Evolutionary conservation across 1,140 invertebrate genomes (phyloP), one percentile per base, ranked within the genome.

Genomic region (Macrobrachium rosenbergii): DNA sequence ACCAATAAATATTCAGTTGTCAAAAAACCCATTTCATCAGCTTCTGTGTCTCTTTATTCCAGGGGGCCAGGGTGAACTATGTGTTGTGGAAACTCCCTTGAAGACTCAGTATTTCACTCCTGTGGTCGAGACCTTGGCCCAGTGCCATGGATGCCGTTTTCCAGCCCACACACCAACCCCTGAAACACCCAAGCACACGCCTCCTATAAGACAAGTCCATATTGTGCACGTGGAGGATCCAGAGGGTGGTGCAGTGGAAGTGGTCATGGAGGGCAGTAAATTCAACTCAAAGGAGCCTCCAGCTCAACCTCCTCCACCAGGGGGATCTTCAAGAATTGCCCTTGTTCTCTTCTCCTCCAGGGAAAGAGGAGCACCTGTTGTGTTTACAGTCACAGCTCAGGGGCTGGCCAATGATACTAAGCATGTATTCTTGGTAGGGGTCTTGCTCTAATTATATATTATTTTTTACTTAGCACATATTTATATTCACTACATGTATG

Each of bases 61-160:
- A 83, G 81, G 81, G 7, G 64, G 67, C 6, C 37, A 75, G 81
- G 69, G 81, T 8, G 87, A 83, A 37, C 81, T 88, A 37, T 88
- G 87, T 62, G 87, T 88, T 60, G 87, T 88, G 59, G 87, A 88
- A 75, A 83, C 81, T 10, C 87, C 87, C 2, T 45, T 88, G 23
- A 83, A 78, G 81, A 88, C 87, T 10, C 80, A 72, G 8, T 88
- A 83, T 73, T 82, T 88, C 52, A 63, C 72, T 10, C 75, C 87
- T n/a, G 75, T 88, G 19, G 80, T 88, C n/a, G 80, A 88, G 72
- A 78, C 19, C 17, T 17, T 21, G 69, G 62, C 87, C 43, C 21
- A 58, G 21, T 88, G 87, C 10, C 59, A 59, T 23, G 80, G 81
- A 69, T 88, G 87, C 63, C 72, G 58, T 59, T 83, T 72, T 23